Evolutionary conservation across 1,140 invertebrate species (phyloP).

Genomic region (Panulirus ornatus): DNA sequence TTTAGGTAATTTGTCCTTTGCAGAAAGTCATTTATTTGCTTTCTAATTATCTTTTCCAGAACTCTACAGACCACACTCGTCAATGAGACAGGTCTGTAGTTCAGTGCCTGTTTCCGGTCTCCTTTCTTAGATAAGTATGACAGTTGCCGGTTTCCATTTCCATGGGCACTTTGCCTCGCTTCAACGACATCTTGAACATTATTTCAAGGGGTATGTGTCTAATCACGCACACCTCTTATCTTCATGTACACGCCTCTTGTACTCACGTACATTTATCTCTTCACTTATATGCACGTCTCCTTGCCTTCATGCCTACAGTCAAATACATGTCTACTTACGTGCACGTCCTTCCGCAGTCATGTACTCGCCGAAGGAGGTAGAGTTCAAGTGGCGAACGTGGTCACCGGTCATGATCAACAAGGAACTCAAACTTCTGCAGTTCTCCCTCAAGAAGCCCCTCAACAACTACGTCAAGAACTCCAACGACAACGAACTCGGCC

Average conservation of each 20-base stretch:
- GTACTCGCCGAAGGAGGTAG: conserved; percentile 78
- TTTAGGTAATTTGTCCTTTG: too few relatives aligned
- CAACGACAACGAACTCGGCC: conserved; percentile 48
- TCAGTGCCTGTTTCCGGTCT: too few relatives aligned
- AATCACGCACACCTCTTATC: too few relatives aligned
- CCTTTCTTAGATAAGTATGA: too few relatives aligned
- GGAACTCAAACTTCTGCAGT: conserved; percentile 87
- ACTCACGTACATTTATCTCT: background rate
- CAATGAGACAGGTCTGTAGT: too few relatives aligned
- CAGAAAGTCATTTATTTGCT: too few relatives aligned
- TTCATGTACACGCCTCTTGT: background rate
- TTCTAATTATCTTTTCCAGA: too few relatives aligned
- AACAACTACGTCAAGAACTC: conserved; percentile 75
- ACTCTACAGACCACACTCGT: too few relatives aligned
- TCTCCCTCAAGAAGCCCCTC: conserved; percentile 85
- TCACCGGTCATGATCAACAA: conserved; percentile 87
- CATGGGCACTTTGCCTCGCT: too few relatives aligned
- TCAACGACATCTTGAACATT: too few relatives aligned
- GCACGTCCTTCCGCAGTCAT: conserved; percentile 82
- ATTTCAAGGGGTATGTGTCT: too few relatives aligned
- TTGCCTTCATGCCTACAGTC: background rate
- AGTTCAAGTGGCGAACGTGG: conserved; percentile 83
- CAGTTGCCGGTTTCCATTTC: too few relatives aligned
- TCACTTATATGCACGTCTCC: background rate
- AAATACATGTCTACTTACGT: background rate